phyloP scores from a whole-genome alignment of 2,888 invertebrate species.

The Spisula solida region DNA sequence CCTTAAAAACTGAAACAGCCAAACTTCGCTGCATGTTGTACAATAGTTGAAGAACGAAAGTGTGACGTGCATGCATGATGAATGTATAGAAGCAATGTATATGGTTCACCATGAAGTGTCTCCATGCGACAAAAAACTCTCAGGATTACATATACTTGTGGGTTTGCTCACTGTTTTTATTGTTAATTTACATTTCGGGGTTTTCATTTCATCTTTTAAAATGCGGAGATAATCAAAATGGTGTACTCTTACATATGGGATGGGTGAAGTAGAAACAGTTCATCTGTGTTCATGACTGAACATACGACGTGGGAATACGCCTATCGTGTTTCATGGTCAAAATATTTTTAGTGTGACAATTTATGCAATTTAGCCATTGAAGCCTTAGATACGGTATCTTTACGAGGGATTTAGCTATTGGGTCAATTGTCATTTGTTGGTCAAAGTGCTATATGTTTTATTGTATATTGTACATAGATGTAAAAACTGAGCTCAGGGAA shows the following conservation, averaged over 20 bases:
- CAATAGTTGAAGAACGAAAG: conserved; percentile 76
- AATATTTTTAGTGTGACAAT: not conserved
- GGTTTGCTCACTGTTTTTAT: conserved; percentile 8
- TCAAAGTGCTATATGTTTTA: conserved; percentile 15
- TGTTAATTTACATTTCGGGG: not conserved
- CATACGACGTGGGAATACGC: not conserved
- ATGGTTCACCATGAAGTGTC: not conserved
- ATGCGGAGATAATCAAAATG: conserved; percentile 30
- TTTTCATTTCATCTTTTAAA: conserved; percentile 10
- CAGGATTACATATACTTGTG: conserved; percentile 7
- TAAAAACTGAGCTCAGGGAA: conserved; percentile 21
- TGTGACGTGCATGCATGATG: not conserved
- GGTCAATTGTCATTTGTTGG: not conserved
- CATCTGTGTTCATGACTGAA: not conserved
- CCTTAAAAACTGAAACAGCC: conserved; percentile 90
- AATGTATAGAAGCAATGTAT: not conserved
- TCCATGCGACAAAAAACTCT: not conserved
- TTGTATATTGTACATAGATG: conserved; percentile 15
- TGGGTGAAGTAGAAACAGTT: not conserved
- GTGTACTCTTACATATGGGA: not conserved
- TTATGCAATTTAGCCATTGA: conserved; percentile 13
- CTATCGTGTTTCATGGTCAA: not conserved
- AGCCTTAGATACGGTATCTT: not conserved
- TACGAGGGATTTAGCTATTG: not conserved
- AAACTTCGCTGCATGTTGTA: conserved; percentile 89